Base-by-base conservation (phyloP, 2,888 invertebrate species). In the Archips xylosteana region DNA sequence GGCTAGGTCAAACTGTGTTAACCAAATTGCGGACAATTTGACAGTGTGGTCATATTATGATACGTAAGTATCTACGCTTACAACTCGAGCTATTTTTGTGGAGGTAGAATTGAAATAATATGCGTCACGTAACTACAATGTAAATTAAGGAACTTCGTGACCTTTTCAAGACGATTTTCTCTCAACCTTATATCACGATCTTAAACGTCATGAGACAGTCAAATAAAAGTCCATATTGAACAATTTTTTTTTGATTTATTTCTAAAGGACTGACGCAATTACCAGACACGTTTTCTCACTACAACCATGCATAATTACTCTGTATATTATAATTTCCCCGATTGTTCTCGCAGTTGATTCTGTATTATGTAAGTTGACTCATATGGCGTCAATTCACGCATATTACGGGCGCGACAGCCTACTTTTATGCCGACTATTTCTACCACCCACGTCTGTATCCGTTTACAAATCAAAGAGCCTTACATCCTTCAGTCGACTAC, bases 341-440 rank as follows among this genome's bases (percentile, higher is more conserved):
- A 59, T 68, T 73, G 57, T 73, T 73, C 63, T 64, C 49, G n/a
- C 68, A 49, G 63, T 63, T 59, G 42, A 64, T 57, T 39, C 45
- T 47, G 59, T 12, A 36, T 68, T 72, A 72, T 59, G 59, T 71
- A 75, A 68, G 51, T 65, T 32, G 64, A 51, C 13, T 65, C 61
- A 64, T 68, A 57, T 69, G 57, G 63, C 47, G 45, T 54, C 45
- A 59, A 59, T 45, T 49, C 60, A 51, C 67, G 49, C 67, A 15
- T 45, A 12, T 67, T 73, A 69, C 67, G 54, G 70, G 70, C 66
- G 66, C 42, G 71, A 57, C 47, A 75, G 70, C 65, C 70, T 74
- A 71, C 66, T 54, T 66, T 69, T 70, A 59, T 39, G 51, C 62
- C n/a, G 47, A 32, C 57, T 69, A 12, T 49, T 32, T 23, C 63